Conservation (phyloP, 2,888 invertebrate species). For the Parnassius orleans region DNA sequence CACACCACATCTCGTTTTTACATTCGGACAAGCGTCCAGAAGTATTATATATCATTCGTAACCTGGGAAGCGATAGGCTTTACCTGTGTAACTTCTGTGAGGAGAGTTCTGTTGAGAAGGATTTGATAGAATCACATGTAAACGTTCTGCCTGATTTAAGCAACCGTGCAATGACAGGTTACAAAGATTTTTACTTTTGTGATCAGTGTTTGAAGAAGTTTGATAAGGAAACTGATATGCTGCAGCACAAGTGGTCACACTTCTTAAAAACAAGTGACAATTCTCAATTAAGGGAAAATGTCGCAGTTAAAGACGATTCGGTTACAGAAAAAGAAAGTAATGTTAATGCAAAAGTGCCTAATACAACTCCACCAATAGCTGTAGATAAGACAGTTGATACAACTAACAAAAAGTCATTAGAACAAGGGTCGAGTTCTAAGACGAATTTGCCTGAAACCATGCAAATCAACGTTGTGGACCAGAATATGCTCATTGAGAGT, state of each 20-base stretch:
- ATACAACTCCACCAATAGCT: neutral
- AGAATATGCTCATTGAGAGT: neutral
- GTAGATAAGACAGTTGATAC: neutral
- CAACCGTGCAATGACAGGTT: constrained; percentile 52
- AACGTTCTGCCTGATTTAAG: constrained; percentile 47
- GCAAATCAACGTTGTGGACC: too few relatives aligned
- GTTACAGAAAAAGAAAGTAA: neutral
- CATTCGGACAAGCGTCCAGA: constrained; percentile 51
- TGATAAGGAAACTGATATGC: constrained; percentile 57
- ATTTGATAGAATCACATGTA: constrained; percentile 51
- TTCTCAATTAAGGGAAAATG: constrained; percentile 31
- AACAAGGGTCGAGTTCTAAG: too few relatives aligned
- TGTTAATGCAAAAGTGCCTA: too few relatives aligned
- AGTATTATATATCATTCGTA: constrained; percentile 46
- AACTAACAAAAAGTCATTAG: too few relatives aligned
- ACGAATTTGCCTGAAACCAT: too few relatives aligned
- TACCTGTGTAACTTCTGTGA: constrained; percentile 66
- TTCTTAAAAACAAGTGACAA: constrained; percentile 55
- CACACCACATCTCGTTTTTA: constrained; percentile 58
- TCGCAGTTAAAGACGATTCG: neutral
- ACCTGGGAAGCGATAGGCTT: constrained; percentile 47
- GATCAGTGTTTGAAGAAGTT: constrained; percentile 63
- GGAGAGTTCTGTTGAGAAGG: constrained; percentile 50
- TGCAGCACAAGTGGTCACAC: constrained; percentile 69
- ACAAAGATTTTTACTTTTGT: constrained; percentile 49